phyloP scores from a whole-genome alignment of 1,140 invertebrate genomes.

The Trichonephila clavata region DNA sequence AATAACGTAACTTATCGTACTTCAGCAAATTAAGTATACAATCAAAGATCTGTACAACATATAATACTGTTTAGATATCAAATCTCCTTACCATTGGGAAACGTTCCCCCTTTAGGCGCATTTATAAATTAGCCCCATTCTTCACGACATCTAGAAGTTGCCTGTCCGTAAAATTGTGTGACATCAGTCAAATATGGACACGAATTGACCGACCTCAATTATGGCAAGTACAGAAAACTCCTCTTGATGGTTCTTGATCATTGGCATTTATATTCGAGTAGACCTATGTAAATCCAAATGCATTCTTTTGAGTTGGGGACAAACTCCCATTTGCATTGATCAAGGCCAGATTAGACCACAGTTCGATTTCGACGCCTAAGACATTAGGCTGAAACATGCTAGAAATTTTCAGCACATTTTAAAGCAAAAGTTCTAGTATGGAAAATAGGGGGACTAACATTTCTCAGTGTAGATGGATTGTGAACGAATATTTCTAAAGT shows the following conservation, averaged over 20 bases:
- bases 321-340: constrained; percentile 64
- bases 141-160: neutral
- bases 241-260: neutral
- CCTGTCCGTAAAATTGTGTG: constrained; percentile 7
- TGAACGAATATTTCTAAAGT: neutral
- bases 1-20: too few species aligned
- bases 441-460: constrained; percentile 8
- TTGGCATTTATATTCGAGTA: constrained; percentile 37
- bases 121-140: constrained; percentile 16
- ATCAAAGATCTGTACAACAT: too few species aligned
- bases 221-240: neutral
- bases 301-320: constrained; percentile 24
- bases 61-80: neutral
- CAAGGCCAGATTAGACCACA: neutral
- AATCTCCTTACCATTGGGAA: neutral
- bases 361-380: neutral
- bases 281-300: constrained; percentile 13
- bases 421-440: constrained; percentile 14
- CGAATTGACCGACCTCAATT: constrained; percentile 38
- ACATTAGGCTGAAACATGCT: neutral
- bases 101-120: neutral
- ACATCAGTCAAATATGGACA: constrained; percentile 30
- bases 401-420: neutral
- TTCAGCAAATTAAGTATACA: too few species aligned
- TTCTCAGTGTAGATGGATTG: neutral